Conservation (phyloP, 2,888 invertebrate species). For the Dolichomitus sp. region DNA sequence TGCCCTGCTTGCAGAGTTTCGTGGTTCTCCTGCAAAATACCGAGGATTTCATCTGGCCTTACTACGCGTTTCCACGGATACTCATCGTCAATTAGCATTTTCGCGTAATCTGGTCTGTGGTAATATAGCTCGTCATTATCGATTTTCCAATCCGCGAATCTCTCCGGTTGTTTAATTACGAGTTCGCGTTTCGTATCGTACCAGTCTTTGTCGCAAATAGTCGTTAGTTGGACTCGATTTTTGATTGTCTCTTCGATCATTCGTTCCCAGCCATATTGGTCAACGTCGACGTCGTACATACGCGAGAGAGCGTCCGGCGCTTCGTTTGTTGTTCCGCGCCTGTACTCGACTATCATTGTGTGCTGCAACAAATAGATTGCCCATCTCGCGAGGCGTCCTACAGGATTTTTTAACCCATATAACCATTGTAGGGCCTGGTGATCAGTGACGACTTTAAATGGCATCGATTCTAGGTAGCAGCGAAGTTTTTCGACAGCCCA, state of each 20-base stretch:
- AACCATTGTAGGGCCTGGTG: constrained; percentile 55
- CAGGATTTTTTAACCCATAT: constrained; percentile 39
- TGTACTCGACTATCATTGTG: constrained; percentile 47
- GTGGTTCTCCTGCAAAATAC: constrained; percentile 22
- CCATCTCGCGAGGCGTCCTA: constrained; percentile 62
- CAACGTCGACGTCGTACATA: constrained; percentile 53
- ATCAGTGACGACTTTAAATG: constrained; percentile 56
- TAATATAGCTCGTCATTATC: constrained; percentile 32
- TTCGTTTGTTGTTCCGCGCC: constrained; percentile 60
- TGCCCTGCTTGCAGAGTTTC: constrained; percentile 11
- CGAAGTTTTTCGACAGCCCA: constrained; percentile 59
- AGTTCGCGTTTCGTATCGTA: constrained; percentile 44
- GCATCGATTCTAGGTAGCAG: constrained; percentile 52
- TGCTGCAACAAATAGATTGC: constrained; percentile 56
- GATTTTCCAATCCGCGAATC: constrained; percentile 53
- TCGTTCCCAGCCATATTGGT: constrained; percentile 41
- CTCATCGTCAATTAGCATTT: constrained; percentile 44
- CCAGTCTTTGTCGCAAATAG: constrained; percentile 37
- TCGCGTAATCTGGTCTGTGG: constrained; percentile 38
- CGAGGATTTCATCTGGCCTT: constrained; percentile 1
- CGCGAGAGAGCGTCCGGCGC: constrained; percentile 60
- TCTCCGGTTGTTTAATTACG: constrained; percentile 2
- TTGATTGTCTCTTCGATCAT: constrained; percentile 42
- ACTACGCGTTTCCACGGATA: constrained; percentile 50
- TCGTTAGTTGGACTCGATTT: not conserved